Conservation (phyloP, 2,797 vertebrate genomes). For the Calcarius lapponicus region DNA sequence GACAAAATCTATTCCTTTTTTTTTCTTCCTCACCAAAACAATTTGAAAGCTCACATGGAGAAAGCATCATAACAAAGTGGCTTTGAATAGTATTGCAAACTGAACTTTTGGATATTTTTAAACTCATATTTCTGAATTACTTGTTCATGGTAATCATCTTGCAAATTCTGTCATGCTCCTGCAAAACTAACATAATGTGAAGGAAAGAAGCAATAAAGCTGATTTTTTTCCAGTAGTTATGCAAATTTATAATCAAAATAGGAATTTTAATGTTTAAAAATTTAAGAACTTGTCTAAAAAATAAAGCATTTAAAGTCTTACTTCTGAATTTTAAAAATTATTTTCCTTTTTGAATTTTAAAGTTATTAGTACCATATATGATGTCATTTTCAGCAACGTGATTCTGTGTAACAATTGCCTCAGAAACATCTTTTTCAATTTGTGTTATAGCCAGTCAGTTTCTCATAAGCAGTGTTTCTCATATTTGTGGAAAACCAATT, state of each 20-base stretch:
- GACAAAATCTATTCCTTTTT: background rate
- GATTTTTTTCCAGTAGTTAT: background rate
- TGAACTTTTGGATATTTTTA: background rate
- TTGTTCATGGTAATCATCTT: background rate
- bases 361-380: background rate
- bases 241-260: conserved; percentile 24
- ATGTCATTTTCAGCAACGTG: background rate
- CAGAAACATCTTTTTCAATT: background rate
- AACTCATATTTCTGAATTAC: conserved; percentile 19
- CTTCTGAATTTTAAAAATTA: background rate
- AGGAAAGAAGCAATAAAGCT: background rate
- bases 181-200: background rate
- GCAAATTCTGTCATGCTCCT: conserved; percentile 18
- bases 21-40: background rate
- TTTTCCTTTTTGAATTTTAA: background rate
- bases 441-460: background rate
- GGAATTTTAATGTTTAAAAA: conserved; percentile 56
- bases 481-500: background rate
- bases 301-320: conserved; percentile 3
- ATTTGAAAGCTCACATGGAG: background rate
- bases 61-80: background rate
- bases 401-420: background rate
- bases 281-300: conserved; percentile 67
- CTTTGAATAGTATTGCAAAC: conserved; percentile 24
- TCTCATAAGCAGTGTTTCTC: background rate